Evolutionary conservation across 2,797 vertebrate genomes (phyloP).

Genomic region (Notolabrus celidotus): DNA sequence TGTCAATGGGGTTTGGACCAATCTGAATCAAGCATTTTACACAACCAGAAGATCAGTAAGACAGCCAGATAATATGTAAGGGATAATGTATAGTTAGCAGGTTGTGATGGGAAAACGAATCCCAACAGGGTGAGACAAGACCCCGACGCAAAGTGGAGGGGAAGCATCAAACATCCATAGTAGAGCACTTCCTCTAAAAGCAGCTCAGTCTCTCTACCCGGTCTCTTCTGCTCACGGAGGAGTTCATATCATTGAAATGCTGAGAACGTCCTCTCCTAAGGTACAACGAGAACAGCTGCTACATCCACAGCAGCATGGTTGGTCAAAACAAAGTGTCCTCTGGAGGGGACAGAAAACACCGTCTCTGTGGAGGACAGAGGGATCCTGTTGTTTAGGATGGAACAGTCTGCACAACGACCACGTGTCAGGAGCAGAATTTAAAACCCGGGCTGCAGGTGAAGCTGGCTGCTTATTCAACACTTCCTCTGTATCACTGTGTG

Average conservation of each 20-base stretch:
- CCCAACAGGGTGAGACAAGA: no score
- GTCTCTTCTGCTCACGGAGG: not conserved
- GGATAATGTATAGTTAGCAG: no score
- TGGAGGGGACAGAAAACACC: constrained; percentile 2
- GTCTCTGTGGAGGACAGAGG: constrained; percentile 8
- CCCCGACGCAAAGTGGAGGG: no score
- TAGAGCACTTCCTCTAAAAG: not conserved
- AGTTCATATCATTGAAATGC: not conserved
- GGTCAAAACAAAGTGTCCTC: constrained; percentile 16
- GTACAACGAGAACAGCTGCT: constrained; percentile 10
- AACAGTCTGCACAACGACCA: not conserved
- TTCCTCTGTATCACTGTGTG: not conserved
- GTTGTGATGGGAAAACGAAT: no score
- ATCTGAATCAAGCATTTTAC: no score
- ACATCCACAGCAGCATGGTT: not conserved
- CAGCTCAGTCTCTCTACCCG: not conserved
- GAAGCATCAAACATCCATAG: not conserved
- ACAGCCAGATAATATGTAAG: no score
- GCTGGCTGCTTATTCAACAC: not conserved
- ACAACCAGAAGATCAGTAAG: no score
- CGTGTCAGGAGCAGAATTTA: not conserved
- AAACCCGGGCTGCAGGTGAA: not conserved
- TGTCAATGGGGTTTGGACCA: no score
- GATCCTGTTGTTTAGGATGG: not conserved
- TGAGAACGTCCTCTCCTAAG: constrained; percentile 16